Evolutionary conservation across 2,888 invertebrate genomes (phyloP).

Genomic region (Drosophila borborema): DNA sequence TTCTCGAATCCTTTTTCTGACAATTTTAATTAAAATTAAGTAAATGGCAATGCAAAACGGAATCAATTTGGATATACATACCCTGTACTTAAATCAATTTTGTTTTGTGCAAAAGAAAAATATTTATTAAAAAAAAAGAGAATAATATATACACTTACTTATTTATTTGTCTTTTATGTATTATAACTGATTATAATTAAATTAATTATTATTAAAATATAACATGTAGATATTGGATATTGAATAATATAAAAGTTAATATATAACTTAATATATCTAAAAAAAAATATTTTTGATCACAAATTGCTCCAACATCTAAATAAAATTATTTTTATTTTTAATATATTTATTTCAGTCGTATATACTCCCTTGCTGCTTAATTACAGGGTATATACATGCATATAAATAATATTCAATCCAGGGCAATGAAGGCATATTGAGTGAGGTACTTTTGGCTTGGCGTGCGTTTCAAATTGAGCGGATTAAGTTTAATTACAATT

Average conservation of each 20-base stretch:
- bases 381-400: conserved; percentile 38
- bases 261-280: no score
- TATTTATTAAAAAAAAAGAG: neutral
- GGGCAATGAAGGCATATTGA: conserved; percentile 34
- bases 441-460: conserved; percentile 52
- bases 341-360: no score
- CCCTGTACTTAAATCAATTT: conserved; percentile 16
- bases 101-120: neutral
- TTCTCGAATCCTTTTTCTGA: conserved; percentile 51
- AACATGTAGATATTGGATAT: no score
- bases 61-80: conserved; percentile 1
- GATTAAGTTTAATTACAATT: conserved; percentile 83
- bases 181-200: no score
- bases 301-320: no score
- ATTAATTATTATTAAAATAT: no score
- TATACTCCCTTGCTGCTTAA: neutral
- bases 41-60: neutral
- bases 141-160: no score
- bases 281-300: no score
- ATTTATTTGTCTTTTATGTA: no score
- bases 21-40: conserved; percentile 63
- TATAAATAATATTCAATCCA: conserved; percentile 26
- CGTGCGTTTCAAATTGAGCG: conserved; percentile 80
- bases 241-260: no score
- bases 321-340: no score